Base-by-base conservation (phyloP, 2,113 vertebrate genomes). In the Laterallus jamaicensis region DNA sequence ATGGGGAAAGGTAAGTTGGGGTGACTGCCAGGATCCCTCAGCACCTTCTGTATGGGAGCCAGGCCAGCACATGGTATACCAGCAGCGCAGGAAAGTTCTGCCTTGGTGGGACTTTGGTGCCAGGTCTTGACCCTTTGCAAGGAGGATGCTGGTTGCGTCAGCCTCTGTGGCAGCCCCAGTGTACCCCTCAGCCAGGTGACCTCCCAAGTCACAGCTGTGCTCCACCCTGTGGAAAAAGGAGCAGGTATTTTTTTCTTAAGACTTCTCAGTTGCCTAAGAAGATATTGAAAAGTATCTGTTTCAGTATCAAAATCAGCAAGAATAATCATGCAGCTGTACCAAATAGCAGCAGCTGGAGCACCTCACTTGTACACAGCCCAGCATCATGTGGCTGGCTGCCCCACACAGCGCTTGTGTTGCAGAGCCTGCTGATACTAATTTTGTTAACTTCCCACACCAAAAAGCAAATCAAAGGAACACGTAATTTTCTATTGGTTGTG, bases 11-110 rank as follows among this genome's bases (percentile, higher is more conserved):
- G 59, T 47, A 81, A 26, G 22, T 2, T 39, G 15, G 66, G 40
- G 44, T 0, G 3, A 42, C 32, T 1, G 1, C 37, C 7, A 5
- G 1, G 24, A 15, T 15, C 3, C 15, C 4, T 6, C 0, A 0
- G 44, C 42, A 44, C 47, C 75, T 85, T 59, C 76, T 28, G 25
- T n/a, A 25, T 0, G 1, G 56, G 24, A 50, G 29, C 44, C n/a
- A 73, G 49, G 21, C 54, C 75, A 70, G 49, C 35, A 40, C 12
- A 4, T 0, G 0, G 28, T 9, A 29, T 20, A 44, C 7, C 32
- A 77, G 42, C 28, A 62, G 55, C 52, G 50, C 4, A 44, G 60
- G 9, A 66, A 39, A 16, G 24, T 35, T 37, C 50, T 63, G 29
- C 60, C 28, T 44, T 63, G 2, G 0, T 0, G 0, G 55, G 29